Evolutionary conservation across 1,140 invertebrate species (phyloP).

Genomic region (Drosophila truncata): DNA sequence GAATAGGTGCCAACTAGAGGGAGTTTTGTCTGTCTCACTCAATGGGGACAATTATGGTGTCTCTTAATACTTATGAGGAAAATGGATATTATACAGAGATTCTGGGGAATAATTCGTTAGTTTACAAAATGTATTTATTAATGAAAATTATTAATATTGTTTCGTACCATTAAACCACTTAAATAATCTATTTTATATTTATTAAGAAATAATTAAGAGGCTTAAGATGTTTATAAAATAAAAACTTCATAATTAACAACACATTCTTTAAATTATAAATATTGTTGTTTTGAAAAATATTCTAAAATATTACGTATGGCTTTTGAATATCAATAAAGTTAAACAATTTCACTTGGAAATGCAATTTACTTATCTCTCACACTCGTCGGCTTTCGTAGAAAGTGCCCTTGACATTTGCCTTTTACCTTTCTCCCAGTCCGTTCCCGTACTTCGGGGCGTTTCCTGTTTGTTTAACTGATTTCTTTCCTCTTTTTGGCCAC

Average conservation of each 20-base stretch:
- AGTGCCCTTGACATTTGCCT: conserved; percentile 75
- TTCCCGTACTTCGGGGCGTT: conserved; percentile 29
- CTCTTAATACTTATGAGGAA: neutral
- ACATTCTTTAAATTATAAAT: no score
- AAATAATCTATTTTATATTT: no score
- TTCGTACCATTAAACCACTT: no score
- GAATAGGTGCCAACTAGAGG: conserved; percentile 4
- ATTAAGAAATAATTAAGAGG: no score
- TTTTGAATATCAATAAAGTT: neutral
- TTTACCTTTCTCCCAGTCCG: conserved; percentile 42
- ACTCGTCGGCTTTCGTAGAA: conserved; percentile 16
- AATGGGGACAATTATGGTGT: conserved; percentile 6
- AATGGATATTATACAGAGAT: neutral
- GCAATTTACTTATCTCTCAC: conserved; percentile 16
- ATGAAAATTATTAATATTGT: no score
- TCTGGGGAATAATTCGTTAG: neutral
- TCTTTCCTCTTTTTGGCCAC: conserved; percentile 65
- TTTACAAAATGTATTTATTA: neutral
- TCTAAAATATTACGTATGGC: neutral
- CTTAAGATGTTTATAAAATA: no score
- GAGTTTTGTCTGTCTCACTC: neutral
- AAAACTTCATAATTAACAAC: no score
- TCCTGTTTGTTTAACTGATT: conserved; percentile 78
- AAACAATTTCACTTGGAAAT: conserved; percentile 7
- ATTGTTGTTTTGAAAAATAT: no score